Evolutionary conservation across 2,888 invertebrate genomes (phyloP).

Genomic region (Ellobium chinense): DNA sequence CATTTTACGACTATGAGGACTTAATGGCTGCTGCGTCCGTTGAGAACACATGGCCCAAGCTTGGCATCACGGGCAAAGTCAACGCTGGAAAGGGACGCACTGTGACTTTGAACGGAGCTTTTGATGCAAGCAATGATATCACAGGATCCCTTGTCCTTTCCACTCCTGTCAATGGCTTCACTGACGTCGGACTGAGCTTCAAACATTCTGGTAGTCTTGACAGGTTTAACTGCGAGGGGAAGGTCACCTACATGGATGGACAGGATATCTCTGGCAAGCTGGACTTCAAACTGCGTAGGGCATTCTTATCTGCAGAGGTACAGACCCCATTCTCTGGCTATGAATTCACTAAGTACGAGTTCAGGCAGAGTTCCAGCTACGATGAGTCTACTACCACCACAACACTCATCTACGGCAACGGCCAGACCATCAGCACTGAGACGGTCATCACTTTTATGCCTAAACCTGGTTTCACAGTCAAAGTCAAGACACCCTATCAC

Average conservation of each 20-base stretch:
- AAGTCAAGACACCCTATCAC: conserved; percentile 36
- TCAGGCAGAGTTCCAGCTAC: not conserved
- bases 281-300: not conserved
- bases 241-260: conserved; percentile 38
- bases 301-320: not conserved
- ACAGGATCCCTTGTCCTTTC: not conserved
- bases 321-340: conserved; percentile 11
- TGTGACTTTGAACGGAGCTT: conserved; percentile 11
- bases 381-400: not conserved
- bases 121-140: not conserved
- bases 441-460: conserved; percentile 10
- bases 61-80: not conserved
- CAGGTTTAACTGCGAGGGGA: conserved; percentile 29
- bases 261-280: conserved; percentile 31
- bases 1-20: conserved; percentile 48
- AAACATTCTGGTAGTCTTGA: not conserved
- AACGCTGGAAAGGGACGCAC: conserved; percentile 12
- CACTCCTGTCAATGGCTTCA: conserved; percentile 32
- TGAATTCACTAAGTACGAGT: conserved; percentile 25
- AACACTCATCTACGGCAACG: not conserved
- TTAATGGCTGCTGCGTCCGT: conserved; percentile 26
- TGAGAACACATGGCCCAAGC: conserved; percentile 1
- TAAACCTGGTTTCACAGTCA: conserved; percentile 9
- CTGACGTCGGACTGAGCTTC: conserved; percentile 31
- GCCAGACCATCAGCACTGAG: not conserved